These are phyloP conservation scores for Opisthograptis luteolata DNA, from an alignment of 2,888 invertebrate species.

Conservation along the genomic window DNA sequence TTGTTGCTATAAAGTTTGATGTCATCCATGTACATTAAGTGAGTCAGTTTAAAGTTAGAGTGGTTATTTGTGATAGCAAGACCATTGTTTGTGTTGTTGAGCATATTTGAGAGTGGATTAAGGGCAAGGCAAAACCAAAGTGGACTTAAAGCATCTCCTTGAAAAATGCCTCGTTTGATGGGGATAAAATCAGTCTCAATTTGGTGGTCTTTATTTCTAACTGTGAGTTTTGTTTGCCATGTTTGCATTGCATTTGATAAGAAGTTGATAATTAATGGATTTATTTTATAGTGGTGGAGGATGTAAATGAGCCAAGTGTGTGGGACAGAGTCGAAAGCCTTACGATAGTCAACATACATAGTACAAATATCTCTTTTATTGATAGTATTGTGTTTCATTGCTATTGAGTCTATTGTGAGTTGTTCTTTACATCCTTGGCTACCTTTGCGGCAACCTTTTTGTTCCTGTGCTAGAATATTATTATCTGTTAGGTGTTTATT, in stretches of 20 bases:
- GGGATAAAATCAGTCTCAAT: constrained; percentile 10
- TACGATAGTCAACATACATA: constrained; percentile 20
- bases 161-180: constrained; percentile 24
- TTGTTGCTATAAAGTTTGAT: not conserved
- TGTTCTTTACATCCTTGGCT: constrained; percentile 28
- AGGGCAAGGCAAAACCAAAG: constrained; percentile 29
- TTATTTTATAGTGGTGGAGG: constrained; percentile 24
- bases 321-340: constrained; percentile 19
- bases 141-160: constrained; percentile 27
- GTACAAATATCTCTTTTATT: constrained; percentile 10
- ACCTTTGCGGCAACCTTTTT: constrained; percentile 2
- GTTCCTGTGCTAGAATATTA: not conserved
- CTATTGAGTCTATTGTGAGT: constrained; percentile 18
- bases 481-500: not conserved
- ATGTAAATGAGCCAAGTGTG: constrained; percentile 21
- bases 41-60: not conserved
- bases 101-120: constrained; percentile 17
- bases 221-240: constrained; percentile 16
- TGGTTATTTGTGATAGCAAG: not conserved
- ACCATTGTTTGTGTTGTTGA: not conserved
- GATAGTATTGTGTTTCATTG: not conserved
- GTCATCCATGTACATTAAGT: not conserved
- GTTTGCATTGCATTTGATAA: constrained; percentile 7
- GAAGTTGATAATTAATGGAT: constrained; percentile 17
- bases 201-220: not conserved